These are phyloP conservation scores for Cnemophilus loriae DNA, from an alignment of 2,113 vertebrate genomes.

Conservation along the genomic window DNA sequence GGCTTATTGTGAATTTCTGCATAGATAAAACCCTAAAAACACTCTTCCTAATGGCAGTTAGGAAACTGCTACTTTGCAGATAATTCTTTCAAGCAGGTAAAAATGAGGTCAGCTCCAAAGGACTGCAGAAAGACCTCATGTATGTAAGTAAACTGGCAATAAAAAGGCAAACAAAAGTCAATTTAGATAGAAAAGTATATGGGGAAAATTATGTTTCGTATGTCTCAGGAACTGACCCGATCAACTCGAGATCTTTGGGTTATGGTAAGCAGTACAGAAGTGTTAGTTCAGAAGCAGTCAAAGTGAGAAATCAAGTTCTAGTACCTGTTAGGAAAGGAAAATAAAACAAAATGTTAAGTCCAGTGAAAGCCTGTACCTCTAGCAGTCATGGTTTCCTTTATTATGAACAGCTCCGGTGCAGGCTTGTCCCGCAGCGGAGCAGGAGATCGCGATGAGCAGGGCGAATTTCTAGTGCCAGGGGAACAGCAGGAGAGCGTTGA, in stretches of 20 bases:
- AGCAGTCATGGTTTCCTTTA: neutral
- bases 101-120: neutral
- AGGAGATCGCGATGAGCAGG: neutral
- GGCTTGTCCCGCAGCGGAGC: neutral
- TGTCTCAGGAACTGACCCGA: neutral
- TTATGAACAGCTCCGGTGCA: neutral
- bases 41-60: neutral
- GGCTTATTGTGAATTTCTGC: neutral
- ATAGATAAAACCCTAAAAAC: neutral
- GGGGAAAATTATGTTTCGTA: neutral
- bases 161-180: neutral
- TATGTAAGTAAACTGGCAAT: neutral
- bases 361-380: neutral
- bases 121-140: neutral
- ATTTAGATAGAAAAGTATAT: neutral
- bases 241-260: neutral
- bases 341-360: neutral
- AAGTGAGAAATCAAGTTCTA: neutral
- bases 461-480: neutral
- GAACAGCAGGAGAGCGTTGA: neutral
- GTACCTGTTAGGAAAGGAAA: neutral
- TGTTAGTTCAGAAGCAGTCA: neutral
- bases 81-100: neutral
- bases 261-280: neutral
- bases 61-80: neutral